Base-by-base conservation (phyloP, 2,797 vertebrate genomes). In the Pseudomugil tenellus region DNA sequence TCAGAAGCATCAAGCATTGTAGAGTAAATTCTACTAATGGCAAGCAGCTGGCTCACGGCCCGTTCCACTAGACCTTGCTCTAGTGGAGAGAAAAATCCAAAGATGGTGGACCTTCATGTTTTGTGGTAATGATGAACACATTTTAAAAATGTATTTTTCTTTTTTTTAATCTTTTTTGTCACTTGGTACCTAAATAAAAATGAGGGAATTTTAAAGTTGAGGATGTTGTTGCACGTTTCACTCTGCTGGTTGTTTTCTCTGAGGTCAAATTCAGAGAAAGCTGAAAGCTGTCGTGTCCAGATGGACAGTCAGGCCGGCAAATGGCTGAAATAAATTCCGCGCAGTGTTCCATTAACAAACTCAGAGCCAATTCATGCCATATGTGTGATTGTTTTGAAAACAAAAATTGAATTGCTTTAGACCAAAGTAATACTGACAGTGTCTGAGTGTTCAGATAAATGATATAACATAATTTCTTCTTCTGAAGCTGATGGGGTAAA, bases 21-120 rank as follows among this genome's bases (percentile, higher is more conserved):
- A 68, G 70, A 80, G 80, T 84, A 87, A 86, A 88, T 88, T 84
- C 82, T 81, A 58, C 73, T 89, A 87, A 89, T 88, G 89, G 91
- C 77, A 66, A 68, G 74, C 54, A 74, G 77, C 81, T 88, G 91
- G 86, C 82, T 79, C 43, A 10, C 31, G 26, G 72, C 79, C 72
- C 54, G 6, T 32, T 71, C 58, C 32, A n/a, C 72, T 14, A 4
- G 55, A 31, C 79, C 48, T 71, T 79, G 81, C 78, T 87, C 74
- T 37, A 69, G 49, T 65, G 75, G 74, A 79, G 39, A 46, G 77
- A 68, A 65, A 74, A 77, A 68, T 77, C 74, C 66, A 55, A 72
- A 78, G 58, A 71, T 52, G 53, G 66, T 39, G 51, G 58, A 66
- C 54, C 58, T 57, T 67, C 39, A 59, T 70, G 55, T 78, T 77